A percentile compares a stretch with the other conserved stretches of the same genome.
These are phyloP conservation scores for Oryzias dopingdopingensis DNA, from an alignment of 2,797 vertebrate species.

Conservation along the genomic window DNA sequence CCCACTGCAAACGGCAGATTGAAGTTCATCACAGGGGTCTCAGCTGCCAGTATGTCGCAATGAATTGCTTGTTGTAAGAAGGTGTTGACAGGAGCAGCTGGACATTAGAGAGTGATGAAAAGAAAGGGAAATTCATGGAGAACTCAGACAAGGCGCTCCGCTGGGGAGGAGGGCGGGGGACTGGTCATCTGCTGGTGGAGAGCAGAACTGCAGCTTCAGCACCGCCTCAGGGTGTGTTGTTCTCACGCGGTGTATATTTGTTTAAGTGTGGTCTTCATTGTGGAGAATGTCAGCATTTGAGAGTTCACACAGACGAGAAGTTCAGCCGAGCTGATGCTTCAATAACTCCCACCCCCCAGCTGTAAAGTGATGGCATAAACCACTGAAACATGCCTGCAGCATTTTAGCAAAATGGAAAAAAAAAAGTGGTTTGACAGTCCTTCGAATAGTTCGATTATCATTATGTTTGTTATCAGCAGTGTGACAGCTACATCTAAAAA, in stretches of 20 bases:
- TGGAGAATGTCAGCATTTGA: slow-evolving; percentile 19
- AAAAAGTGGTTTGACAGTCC: slow-evolving; percentile 11
- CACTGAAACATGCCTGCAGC: slow-evolving; percentile 44
- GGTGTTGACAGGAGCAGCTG: slow-evolving; percentile 99
- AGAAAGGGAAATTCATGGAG: slow-evolving; percentile 91
- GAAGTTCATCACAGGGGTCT: slow-evolving; percentile 91
- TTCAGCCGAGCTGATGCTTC: slow-evolving; percentile 48
- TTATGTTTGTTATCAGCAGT: slow-evolving; percentile 15
- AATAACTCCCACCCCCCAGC: slow-evolving; percentile 35
- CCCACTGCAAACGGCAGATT: slow-evolving; percentile 84
- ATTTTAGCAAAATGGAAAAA: slow-evolving; percentile 43
- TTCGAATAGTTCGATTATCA: slow-evolving; percentile 31
- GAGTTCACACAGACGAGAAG: slow-evolving; percentile 42
- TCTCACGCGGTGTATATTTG: slow-evolving; percentile 31
- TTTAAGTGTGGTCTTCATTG: slow-evolving; percentile 36
- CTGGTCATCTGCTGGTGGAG: slow-evolving; percentile 75
- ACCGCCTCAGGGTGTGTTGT: slow-evolving; percentile 42
- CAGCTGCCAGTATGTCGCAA: slow-evolving; percentile 92
- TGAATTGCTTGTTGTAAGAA: slow-evolving; percentile 94
- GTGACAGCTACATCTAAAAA: slow-evolving; percentile 20
- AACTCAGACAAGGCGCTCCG: slow-evolving; percentile 83
- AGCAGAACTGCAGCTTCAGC: slow-evolving; percentile 69
- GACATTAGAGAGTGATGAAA: slow-evolving; percentile 94
- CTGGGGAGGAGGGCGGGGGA: slow-evolving; percentile 67
- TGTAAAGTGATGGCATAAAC: slow-evolving; percentile 5